A percentile compares a stretch with the other conserved stretches of the same genome.
Conservation (phyloP, 1,140 invertebrate genomes). For the Uloborus diversus region DNA sequence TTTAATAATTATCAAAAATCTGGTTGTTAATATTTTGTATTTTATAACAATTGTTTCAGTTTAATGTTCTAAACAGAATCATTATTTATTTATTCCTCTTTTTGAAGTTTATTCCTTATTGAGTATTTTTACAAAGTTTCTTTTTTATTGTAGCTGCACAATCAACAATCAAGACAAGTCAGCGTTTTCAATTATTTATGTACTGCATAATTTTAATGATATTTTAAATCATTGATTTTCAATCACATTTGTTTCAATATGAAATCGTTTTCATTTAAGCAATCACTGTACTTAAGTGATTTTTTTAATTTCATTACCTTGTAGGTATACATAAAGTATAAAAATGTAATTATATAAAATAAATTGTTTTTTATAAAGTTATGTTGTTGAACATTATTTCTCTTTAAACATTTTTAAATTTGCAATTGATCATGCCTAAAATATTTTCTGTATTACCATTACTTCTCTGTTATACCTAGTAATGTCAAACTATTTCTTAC, state of each 20-base stretch:
- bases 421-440: too few relatives aligned
- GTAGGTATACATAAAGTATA: conserved; percentile 43
- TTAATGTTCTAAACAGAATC: too few relatives aligned
- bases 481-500: too few relatives aligned
- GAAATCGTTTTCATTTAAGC: background rate
- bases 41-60: too few relatives aligned
- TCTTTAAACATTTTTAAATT: too few relatives aligned
- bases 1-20: conserved; percentile 16
- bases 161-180: background rate
- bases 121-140: background rate
- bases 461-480: too few relatives aligned
- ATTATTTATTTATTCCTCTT: too few relatives aligned
- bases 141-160: background rate
- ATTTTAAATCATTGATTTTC: background rate
- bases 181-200: background rate
- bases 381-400: too few relatives aligned
- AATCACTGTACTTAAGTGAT: conserved; percentile 46
- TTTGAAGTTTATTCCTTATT: too few relatives aligned
- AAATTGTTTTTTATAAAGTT: conserved; percentile 48
- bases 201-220: conserved; percentile 1
- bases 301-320: conserved; percentile 42
- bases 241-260: too few relatives aligned
- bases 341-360: conserved; percentile 40
- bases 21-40: conserved; percentile 50
- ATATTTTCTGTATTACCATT: too few relatives aligned